A percentile compares a stretch with the other conserved stretches of the same genome.
These are phyloP conservation scores for Catocala fraxini DNA, from an alignment of 2,888 invertebrate genomes.

Conservation along the genomic window DNA sequence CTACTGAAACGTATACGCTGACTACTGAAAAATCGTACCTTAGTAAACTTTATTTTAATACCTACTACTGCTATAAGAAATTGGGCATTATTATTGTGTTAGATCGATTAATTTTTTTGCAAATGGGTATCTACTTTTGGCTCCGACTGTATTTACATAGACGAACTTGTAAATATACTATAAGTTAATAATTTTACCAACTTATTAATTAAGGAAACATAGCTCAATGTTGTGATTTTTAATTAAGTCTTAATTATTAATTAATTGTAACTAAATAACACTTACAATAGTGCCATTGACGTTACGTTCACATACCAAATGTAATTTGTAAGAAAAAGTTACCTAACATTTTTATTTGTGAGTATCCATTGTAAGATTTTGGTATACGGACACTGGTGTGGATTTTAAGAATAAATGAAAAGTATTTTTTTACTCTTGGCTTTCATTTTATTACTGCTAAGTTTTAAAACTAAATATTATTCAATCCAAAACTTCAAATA, in stretches of 20 bases:
- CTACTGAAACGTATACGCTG: too few relatives aligned
- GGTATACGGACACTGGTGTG: conserved; percentile 20
- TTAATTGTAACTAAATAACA: conserved; percentile 50
- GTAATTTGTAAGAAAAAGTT: conserved; percentile 50
- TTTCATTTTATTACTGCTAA: not conserved
- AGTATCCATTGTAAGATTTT: conserved; percentile 29
- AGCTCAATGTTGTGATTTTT: conserved; percentile 51
- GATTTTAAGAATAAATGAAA: conserved; percentile 26
- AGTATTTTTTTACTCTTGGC: conserved; percentile 11
- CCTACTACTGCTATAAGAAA: too few relatives aligned
- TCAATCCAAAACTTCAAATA: too few relatives aligned
- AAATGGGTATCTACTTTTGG: too few relatives aligned
- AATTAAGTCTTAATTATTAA: conserved; percentile 22
- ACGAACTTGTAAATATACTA: not conserved
- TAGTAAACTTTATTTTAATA: too few relatives aligned
- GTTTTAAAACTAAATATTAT: too few relatives aligned
- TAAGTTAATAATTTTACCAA: conserved; percentile 1
- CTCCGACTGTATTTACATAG: not conserved
- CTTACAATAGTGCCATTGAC: conserved; percentile 57
- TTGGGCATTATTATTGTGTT: too few relatives aligned
- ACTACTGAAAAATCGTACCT: too few relatives aligned
- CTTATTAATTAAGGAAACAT: conserved; percentile 16
- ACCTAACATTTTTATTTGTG: conserved; percentile 36
- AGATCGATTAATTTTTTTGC: too few relatives aligned
- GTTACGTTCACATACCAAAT: conserved; percentile 58